Percentiles rank a stretch among this genome's conserved stretches.
Conservation (phyloP, 92 coral and sea anemone genomes). For the Actinostola sp. region DNA sequence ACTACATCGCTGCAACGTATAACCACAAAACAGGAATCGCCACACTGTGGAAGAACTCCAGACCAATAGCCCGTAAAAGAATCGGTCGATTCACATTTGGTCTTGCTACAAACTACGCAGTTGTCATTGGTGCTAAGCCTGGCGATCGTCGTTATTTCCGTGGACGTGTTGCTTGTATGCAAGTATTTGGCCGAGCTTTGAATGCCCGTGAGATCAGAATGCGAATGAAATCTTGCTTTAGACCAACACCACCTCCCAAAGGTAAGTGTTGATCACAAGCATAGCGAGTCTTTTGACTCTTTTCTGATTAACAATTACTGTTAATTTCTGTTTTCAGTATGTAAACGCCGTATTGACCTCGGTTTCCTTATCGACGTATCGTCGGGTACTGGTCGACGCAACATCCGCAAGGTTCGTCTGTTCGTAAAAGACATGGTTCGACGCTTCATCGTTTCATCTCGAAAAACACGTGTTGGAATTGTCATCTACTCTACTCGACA, state of each 20-base stretch:
- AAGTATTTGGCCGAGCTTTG: slow-evolving; percentile 29
- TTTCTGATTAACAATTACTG: too few species aligned
- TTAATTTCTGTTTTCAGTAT: too few species aligned
- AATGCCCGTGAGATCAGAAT: slow-evolving; percentile 29
- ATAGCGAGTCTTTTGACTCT: too few species aligned
- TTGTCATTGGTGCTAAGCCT: slow-evolving; percentile 33
- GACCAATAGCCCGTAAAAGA: slow-evolving; percentile 6
- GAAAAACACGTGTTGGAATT: slow-evolving; percentile 70
- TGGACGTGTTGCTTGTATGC: slow-evolving; percentile 53
- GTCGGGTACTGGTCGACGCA: slow-evolving; percentile 38
- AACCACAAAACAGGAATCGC: slow-evolving; percentile 20
- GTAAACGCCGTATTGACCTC: slow-evolving; percentile 69
- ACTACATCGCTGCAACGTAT: slow-evolving; percentile 42
- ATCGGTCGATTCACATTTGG: slow-evolving; percentile 41
- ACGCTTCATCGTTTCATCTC: slow-evolving; percentile 60
- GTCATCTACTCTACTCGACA: slow-evolving; percentile 54
- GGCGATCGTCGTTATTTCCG: slow-evolving; percentile 36
- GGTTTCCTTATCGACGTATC: slow-evolving; percentile 73
- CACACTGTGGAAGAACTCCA: slow-evolving; percentile 37
- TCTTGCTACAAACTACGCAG: slow-evolving; percentile 31
- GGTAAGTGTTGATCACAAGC: not conserved
- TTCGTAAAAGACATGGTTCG: slow-evolving; percentile 64
- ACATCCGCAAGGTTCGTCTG: slow-evolving; percentile 53
- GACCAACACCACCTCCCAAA: slow-evolving; percentile 5
- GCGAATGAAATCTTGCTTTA: slow-evolving; percentile 15